phyloP scores from a whole-genome alignment of 2,113 vertebrate species.

The Notarius lentiginosus region DNA sequence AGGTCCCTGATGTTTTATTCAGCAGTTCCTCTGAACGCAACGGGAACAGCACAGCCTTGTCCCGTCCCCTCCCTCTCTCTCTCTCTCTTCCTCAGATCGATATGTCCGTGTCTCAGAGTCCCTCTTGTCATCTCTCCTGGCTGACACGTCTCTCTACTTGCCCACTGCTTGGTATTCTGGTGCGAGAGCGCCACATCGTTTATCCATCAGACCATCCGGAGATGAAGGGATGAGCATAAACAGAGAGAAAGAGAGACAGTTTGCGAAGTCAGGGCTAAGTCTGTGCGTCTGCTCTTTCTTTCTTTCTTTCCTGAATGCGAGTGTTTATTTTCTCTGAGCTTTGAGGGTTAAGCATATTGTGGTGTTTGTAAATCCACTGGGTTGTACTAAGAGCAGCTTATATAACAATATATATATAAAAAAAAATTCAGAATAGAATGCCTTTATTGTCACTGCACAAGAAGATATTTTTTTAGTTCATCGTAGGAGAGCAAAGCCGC shows the following conservation, averaged over 20 bases:
- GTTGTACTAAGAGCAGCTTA: neutral
- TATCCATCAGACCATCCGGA: conserved; percentile 69
- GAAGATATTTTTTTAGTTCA: too few relatives aligned
- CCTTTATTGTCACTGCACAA: too few relatives aligned
- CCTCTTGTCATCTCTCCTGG: conserved; percentile 74
- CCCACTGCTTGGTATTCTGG: conserved; percentile 74
- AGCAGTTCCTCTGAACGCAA: conserved; percentile 60
- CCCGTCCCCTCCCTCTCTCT: conserved; percentile 53
- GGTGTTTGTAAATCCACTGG: neutral
- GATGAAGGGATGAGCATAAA: conserved; percentile 60
- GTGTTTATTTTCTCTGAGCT: conserved; percentile 4
- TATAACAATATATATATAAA: neutral
- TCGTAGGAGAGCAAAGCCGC: too few relatives aligned
- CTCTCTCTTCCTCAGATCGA: conserved; percentile 62
- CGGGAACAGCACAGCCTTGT: conserved; percentile 52
- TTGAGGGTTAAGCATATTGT: neutral
- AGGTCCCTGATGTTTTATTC: conserved; percentile 69
- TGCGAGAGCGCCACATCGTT: conserved; percentile 65
- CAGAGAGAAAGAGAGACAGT: conserved; percentile 9
- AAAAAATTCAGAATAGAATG: too few relatives aligned
- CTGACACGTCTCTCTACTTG: conserved; percentile 64
- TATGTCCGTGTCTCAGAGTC: conserved; percentile 69
- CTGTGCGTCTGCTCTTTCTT: neutral
- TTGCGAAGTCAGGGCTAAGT: conserved; percentile 54
- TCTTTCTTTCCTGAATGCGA: neutral